phyloP scores from a whole-genome alignment of 1,140 invertebrate species.

The Hycleus cichorii region DNA sequence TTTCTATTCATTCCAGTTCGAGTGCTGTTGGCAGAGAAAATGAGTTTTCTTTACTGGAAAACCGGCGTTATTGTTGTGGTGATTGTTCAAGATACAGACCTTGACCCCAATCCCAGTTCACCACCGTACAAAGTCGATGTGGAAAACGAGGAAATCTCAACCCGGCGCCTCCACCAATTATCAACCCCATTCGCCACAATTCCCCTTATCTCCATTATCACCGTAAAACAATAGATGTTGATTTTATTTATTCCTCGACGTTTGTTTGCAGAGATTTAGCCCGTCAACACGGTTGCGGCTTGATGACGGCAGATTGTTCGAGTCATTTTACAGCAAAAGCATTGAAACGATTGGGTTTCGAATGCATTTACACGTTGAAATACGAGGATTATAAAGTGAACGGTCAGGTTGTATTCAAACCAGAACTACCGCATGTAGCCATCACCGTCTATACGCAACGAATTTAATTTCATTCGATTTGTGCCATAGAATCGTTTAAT shows the following conservation, averaged over 20 bases:
- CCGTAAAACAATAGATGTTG: not conserved
- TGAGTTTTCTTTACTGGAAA: not conserved
- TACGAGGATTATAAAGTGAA: slow-evolving; percentile 58
- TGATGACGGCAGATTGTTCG: slow-evolving; percentile 54
- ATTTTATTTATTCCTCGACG: not conserved
- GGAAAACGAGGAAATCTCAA: not conserved
- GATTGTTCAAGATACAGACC: not conserved
- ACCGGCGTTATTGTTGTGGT: no score
- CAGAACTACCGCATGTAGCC: slow-evolving; percentile 49
- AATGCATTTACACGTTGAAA: slow-evolving; percentile 52
- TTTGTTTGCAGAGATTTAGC: slow-evolving; percentile 50
- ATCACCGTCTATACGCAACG: slow-evolving; percentile 47
- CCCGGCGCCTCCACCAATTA: not conserved
- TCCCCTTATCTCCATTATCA: no score
- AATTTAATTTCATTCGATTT: slow-evolving; percentile 3
- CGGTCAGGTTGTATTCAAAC: slow-evolving; percentile 50
- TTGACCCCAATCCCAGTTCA: not conserved
- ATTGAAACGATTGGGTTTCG: slow-evolving; percentile 58
- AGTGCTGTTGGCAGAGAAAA: not conserved
- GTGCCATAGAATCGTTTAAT: no score
- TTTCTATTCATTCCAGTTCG: not conserved
- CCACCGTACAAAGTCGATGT: not conserved
- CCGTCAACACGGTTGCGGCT: slow-evolving; percentile 44
- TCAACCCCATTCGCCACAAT: no score
- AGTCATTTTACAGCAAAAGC: slow-evolving; percentile 63